Evolutionary conservation across 2,113 vertebrate genomes (phyloP).

Genomic region (Gymnogyps californianus): DNA sequence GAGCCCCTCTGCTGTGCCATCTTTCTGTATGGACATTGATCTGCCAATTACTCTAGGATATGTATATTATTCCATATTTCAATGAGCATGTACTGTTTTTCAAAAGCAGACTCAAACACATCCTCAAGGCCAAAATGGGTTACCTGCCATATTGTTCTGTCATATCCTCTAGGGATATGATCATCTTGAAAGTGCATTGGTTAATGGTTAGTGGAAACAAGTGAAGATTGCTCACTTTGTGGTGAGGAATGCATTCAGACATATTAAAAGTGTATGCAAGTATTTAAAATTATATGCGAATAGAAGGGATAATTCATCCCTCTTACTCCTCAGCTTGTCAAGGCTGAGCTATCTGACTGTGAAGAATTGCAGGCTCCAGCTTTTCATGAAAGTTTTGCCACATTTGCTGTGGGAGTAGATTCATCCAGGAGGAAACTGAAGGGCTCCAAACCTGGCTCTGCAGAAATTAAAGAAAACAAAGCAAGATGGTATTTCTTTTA

Average conservation of each 20-base stretch:
- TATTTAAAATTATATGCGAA: neutral
- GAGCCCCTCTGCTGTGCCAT: neutral
- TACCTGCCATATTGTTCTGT: neutral
- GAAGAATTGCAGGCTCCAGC: neutral
- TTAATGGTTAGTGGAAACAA: neutral
- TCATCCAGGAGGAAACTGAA: neutral
- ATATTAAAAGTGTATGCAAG: neutral
- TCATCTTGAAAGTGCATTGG: neutral
- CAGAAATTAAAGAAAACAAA: neutral
- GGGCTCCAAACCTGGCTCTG: fast-evolving
- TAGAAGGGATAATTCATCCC: neutral
- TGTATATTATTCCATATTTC: neutral
- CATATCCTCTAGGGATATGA: neutral
- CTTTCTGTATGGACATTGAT: neutral
- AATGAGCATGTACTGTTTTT: neutral
- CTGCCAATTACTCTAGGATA: neutral
- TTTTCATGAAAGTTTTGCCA: neutral
- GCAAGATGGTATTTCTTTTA: neutral
- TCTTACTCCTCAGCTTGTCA: neutral
- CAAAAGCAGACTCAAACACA: neutral
- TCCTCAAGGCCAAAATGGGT: neutral
- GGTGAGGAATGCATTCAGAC: neutral
- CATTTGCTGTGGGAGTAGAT: neutral
- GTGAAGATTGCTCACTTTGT: neutral
- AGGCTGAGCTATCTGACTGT: neutral